Conservation (phyloP, 1,140 invertebrate species). For the Magallana angulata region DNA sequence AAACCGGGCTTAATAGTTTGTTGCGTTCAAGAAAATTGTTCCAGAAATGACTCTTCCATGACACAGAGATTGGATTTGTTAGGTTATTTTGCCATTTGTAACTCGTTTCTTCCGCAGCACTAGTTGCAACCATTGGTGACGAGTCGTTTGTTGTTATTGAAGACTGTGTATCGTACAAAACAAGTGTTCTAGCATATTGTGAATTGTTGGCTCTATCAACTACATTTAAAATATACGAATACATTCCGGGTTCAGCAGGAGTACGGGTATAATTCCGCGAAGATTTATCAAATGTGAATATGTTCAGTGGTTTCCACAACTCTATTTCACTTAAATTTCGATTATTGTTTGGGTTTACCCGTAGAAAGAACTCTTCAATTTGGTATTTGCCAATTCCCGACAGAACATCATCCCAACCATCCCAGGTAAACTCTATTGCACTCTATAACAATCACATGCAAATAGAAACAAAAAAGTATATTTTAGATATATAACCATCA, state of each 20-base stretch:
- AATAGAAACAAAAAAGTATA: too few species aligned
- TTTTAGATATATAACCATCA: too few species aligned
- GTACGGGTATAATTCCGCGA: constrained; percentile 42
- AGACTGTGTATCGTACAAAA: constrained; percentile 58
- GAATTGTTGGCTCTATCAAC: constrained; percentile 64
- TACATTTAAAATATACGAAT: constrained; percentile 59
- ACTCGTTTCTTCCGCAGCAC: constrained; percentile 42
- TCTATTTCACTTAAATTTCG: neutral
- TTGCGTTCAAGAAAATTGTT: constrained; percentile 54
- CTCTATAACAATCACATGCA: neutral
- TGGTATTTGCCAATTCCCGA: constrained; percentile 58
- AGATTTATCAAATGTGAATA: neutral
- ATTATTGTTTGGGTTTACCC: neutral
- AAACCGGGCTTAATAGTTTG: constrained; percentile 47
- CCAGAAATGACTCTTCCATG: constrained; percentile 38
- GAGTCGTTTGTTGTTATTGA: constrained; percentile 44
- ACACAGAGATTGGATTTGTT: neutral
- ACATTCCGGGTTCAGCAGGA: constrained; percentile 57
- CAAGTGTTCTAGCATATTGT: constrained; percentile 56
- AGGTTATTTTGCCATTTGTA: constrained; percentile 53
- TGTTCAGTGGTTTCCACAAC: neutral
- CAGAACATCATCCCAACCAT: constrained; percentile 58
- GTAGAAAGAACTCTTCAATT: constrained; percentile 57
- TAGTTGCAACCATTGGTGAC: constrained; percentile 7
- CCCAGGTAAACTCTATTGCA: constrained; percentile 55